Evolutionary conservation across 2,113 vertebrate species (phyloP).

Genomic region (Suncus etruscus): DNA sequence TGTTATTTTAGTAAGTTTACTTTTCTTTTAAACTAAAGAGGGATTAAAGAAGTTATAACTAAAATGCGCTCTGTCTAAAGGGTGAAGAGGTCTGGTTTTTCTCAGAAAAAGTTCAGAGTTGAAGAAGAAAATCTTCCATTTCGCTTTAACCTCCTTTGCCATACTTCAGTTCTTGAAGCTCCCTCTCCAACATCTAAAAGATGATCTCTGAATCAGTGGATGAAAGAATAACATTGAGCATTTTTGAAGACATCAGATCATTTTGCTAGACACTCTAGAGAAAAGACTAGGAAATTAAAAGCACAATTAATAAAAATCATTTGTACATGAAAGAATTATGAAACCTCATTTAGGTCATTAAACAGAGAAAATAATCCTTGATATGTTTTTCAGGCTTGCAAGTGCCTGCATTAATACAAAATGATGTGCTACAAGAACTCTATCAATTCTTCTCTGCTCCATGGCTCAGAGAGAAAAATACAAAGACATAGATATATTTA

Average conservation of each 20-base stretch:
- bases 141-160: constrained; percentile 56
- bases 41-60: constrained; percentile 59
- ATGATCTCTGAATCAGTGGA: constrained; percentile 58
- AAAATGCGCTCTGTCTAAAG: background rate
- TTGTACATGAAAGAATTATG: constrained; percentile 31
- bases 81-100: constrained; percentile 68
- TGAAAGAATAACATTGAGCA: constrained; percentile 37
- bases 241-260: constrained; percentile 31
- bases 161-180: constrained; percentile 29
- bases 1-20: constrained; percentile 60
- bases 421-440: background rate
- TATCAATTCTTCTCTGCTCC: background rate
- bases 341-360: background rate
- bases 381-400: background rate
- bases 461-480: constrained; percentile 30
- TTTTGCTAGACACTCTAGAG: constrained; percentile 11
- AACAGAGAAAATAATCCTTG: background rate
- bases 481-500: background rate
- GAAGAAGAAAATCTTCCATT: constrained; percentile 68
- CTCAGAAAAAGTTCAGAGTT: constrained; percentile 36
- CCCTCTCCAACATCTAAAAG: constrained; percentile 51
- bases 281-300: constrained; percentile 21
- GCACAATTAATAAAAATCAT: constrained; percentile 53
- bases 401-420: background rate
- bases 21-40: constrained; percentile 46